Evolutionary conservation across 64 coral and sea anemone species (phyloP), one percentile per base, ranked within the genome.

Genomic region (Stichodactyla helianthus): DNA sequence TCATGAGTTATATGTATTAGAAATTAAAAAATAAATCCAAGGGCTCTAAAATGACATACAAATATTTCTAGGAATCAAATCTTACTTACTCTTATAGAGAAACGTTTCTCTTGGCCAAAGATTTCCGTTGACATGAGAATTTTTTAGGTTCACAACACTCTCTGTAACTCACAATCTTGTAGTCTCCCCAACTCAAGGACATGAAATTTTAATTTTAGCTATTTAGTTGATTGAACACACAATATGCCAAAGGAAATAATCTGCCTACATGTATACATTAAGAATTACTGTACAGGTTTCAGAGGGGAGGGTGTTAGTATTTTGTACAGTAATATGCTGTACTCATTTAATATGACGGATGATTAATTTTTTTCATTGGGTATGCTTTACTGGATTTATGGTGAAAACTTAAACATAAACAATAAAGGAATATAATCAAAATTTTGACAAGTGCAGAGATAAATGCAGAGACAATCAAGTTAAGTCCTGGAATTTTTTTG

Each of bases 1-100:
- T 71, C 4, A 0, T 74, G 27, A 74, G 25, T 27, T 31, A 74
- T 44, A 44, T 74, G 68, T 27, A 74, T 74, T 31, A 35, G 17
- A 23, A 31, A 52, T 79, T 6, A 81, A 51, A 81, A 81, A 52
- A 81, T 20, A n/a, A 11, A 81, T 10, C 50, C 17, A 44, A 81
- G 13, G 50, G 13, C 35, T 52, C 13, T 19, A 22, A 81, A 81
- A n/a, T 28, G 9, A 53, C 18, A 52, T 15, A 6, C 4, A 19
- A 16, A 22, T 81, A 50, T 52, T 81, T 20, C 51, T 18, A 81
- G 7, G 51, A 81, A 53, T 14, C 6, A n/a, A 19, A 53, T 81
- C 52, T 51, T 81, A 90, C 89, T 90, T 90, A 90, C 89, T 85
- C 44, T 90, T 19, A 90, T 71, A 61, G 83, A 84, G 59, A 90